These are phyloP conservation scores for Spea hammondii DNA, from an alignment of 2,797 vertebrate species.

Conservation along the genomic window DNA sequence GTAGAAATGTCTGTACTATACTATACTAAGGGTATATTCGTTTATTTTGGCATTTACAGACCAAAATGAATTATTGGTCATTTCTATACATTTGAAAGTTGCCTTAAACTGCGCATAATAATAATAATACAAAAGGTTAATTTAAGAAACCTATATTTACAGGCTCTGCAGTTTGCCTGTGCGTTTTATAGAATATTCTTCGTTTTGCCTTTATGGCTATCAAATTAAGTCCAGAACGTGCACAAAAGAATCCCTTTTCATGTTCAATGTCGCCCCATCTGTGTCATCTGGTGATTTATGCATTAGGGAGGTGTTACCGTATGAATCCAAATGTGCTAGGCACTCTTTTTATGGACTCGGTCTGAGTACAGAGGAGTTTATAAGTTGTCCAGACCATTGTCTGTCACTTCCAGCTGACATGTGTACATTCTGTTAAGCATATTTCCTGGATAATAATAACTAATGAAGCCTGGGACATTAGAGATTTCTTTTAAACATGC, in stretches of 20 bases:
- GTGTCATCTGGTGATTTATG: slow-evolving; percentile 96
- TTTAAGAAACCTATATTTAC: background rate
- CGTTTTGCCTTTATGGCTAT: slow-evolving; percentile 89
- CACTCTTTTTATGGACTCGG: slow-evolving; percentile 97
- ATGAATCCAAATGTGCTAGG: slow-evolving; percentile 82
- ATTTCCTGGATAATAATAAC: slow-evolving; percentile 95
- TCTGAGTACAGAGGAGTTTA: slow-evolving; percentile 90
- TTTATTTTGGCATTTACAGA: too few species aligned
- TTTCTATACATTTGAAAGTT: too few species aligned
- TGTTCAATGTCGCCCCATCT: slow-evolving; percentile 92
- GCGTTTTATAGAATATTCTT: slow-evolving; percentile 79
- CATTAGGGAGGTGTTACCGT: slow-evolving; percentile 78
- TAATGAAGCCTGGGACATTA: slow-evolving; percentile 88
- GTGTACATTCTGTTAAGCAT: slow-evolving; percentile 89
- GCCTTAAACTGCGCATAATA: too few species aligned
- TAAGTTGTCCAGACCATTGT: slow-evolving; percentile 90
- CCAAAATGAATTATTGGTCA: too few species aligned
- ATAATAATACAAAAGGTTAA: background rate
- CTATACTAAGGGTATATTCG: too few species aligned
- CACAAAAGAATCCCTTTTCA: slow-evolving; percentile 86
- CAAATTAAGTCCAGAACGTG: slow-evolving; percentile 80
- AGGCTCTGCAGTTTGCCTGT: slow-evolving; percentile 42
- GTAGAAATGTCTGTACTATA: too few species aligned
- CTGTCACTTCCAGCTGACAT: slow-evolving; percentile 87
- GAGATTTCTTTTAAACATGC: too few species aligned